phyloP scores from a whole-genome alignment of 2,113 vertebrate genomes.

The Salvator merianae region DNA sequence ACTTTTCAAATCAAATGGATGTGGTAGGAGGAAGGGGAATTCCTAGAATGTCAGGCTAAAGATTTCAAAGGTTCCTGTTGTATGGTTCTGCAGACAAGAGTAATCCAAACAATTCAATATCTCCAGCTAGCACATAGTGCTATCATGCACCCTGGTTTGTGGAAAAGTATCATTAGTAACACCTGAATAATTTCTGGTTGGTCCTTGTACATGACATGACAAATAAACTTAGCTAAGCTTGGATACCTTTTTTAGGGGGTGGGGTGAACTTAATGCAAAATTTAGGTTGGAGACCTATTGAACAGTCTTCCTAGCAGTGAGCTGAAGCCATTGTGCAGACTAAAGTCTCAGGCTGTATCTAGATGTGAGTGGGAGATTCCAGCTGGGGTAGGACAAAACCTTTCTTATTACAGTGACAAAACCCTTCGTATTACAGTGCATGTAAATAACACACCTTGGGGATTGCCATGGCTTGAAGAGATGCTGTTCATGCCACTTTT shows the following conservation, averaged over 20 bases:
- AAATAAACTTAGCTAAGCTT: not conserved
- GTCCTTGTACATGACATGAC: not conserved
- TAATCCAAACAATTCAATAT: not conserved
- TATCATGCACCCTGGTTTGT: not conserved
- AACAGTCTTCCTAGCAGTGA: too few species aligned
- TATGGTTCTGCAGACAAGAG: not conserved
- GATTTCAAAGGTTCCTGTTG: not conserved
- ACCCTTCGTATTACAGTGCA: too few species aligned
- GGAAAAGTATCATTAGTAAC: not conserved
- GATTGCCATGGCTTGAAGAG: too few species aligned
- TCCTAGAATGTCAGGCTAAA: conserved; percentile 11
- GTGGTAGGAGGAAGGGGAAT: not conserved
- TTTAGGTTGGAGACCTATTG: too few species aligned
- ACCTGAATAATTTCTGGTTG: not conserved
- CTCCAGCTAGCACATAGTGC: not conserved
- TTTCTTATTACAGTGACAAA: too few species aligned
- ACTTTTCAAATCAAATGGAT: not conserved
- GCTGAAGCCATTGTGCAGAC: too few species aligned
- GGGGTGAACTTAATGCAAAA: too few species aligned
- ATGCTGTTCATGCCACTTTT: too few species aligned
- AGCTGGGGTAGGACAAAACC: too few species aligned
- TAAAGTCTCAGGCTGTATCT: too few species aligned
- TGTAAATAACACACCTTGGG: too few species aligned
- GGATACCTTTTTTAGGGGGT: not conserved
- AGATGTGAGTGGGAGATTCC: too few species aligned